Evolutionary conservation across 2,888 invertebrate species (phyloP), one percentile per base, ranked within the genome.

Genomic region (Mesoligia furuncula): DNA sequence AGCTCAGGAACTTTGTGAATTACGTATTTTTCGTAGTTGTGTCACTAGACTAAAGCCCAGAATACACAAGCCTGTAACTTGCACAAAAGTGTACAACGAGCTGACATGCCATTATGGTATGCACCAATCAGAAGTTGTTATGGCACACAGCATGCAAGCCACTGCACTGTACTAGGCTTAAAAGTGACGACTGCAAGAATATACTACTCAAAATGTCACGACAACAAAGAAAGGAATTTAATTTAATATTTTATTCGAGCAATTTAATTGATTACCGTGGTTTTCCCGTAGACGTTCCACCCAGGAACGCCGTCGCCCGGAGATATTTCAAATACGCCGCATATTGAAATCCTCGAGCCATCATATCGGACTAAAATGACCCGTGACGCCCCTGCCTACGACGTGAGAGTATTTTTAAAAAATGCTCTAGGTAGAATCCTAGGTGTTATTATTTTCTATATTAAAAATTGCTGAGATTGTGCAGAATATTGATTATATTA

Each of bases 251-350:
- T 93, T 94, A 94, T 93, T 92, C 89, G 85, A 91, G 87, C 90
- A 92, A 93, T 95, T 93, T 93, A 94, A 94, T 95, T 94, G 94
- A 93, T 94, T 93, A 91, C 92, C 86, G 88, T 90, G 90, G 90
- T 90, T 89, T 88, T 85, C 86, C 88, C 88, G 87, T 87, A 89
- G 89, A 87, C 85, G 85, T 90, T 89, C 89, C 89, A 88, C 80
- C 81, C 82, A 91, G 91, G 93, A 92, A 93, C 92, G 93, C 92
- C 90, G 88, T 90, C 91, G 90, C 91, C 84, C 87, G 87, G 80
- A 94, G 94, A 90, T 95, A 95, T 96, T 95, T 95, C 92, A 95
- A 95, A 93, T 92, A 95, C 93, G 95, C 94, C 88, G 94, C 94
- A 95, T 96, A 96, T 96, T 96, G 94, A 95, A 95, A 94, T 95